phyloP scores from a whole-genome alignment of 2,113 vertebrate species.

The Butorides virescens region DNA sequence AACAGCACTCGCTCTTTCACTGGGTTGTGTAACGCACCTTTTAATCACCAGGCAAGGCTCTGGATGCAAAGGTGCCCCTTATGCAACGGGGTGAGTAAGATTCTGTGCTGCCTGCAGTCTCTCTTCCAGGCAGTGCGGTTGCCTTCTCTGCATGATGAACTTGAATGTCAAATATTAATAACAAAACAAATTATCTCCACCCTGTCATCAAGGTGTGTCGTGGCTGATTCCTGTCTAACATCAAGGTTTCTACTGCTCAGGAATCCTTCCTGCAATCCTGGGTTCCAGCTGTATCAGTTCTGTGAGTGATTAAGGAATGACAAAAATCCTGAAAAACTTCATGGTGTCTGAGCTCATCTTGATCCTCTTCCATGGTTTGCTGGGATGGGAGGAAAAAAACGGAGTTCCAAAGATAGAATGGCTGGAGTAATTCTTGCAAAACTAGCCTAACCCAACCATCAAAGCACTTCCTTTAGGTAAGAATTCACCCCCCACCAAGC shows the following conservation, averaged over 20 bases:
- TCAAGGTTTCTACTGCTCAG: slow-evolving; percentile 58
- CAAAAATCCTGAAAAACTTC: slow-evolving; percentile 59
- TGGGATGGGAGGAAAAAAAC: slow-evolving; percentile 5
- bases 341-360: not conserved
- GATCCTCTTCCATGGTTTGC: slow-evolving; percentile 8
- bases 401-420: slow-evolving; percentile 52
- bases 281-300: slow-evolving; percentile 3
- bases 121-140: slow-evolving; percentile 28
- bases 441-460: slow-evolving; percentile 53
- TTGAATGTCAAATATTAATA: slow-evolving; percentile 49
- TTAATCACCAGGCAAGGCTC: slow-evolving; percentile 51
- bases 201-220: slow-evolving; percentile 69
- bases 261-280: slow-evolving; percentile 22
- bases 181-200: slow-evolving; percentile 67
- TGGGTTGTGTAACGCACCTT: slow-evolving; percentile 50
- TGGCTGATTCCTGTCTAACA: slow-evolving; percentile 19
- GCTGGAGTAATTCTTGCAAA: slow-evolving; percentile 60
- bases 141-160: slow-evolving; percentile 42
- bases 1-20: not conserved
- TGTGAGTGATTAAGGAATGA: slow-evolving; percentile 39
- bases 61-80: slow-evolving; percentile 61
- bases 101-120: slow-evolving; percentile 45
- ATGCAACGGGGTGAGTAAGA: slow-evolving; percentile 64
- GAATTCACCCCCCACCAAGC: slow-evolving; percentile 5
- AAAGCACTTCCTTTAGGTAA: slow-evolving; percentile 72